Evolutionary conservation across 2,113 vertebrate genomes (phyloP), one percentile per base, ranked within the genome.

Genomic region (Hymenochirus boettgeri): DNA sequence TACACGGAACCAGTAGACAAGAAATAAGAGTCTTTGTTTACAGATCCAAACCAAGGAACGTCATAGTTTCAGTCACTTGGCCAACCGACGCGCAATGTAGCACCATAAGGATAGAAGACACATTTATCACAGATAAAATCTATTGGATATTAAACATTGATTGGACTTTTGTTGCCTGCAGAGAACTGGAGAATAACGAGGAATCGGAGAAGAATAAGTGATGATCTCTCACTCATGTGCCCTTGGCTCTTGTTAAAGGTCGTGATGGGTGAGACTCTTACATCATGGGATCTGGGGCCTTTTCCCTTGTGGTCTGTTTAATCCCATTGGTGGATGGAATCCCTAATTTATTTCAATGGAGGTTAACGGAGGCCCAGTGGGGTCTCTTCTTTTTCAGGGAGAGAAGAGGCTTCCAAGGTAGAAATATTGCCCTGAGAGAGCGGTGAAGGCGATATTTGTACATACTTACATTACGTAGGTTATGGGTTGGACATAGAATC

Each of bases 341-440:
- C n/a, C 39, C 15, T 42, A 15, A 42, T 6, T n/a, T 27, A 12
- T 47, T 33, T 19, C n/a, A 4, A 50, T 26, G 53, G 53, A 42
- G 37, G 42, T 57, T 57, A 35, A 48, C 4, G n/a, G 27, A 58
- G 48, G 25, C 10, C 15, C 17, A 11, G 9, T 24, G 21, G 12
- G 18, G 45, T 7, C 13, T n/a, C 46, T 11, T 35, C 46, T 15
- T 13, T n/a, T 48, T 4, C n/a, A 6, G 4, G 29, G 45, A 50
- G 11, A 25, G 7, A 23, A 18, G 46, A 56, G 45, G 45, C 22
- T 22, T 25, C 22, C 18, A 33, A 27, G 22, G 64, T 66, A 66
- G 64, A 66, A 66, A 66, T 52, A 66, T 66, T 39, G 64, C 64
- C 64, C 55, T 58, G 31, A 66, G 64, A 66, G 64, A 66, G 64